Evolutionary conservation across 2,113 vertebrate species (phyloP).

Genomic region (Rostratula benghalensis): DNA sequence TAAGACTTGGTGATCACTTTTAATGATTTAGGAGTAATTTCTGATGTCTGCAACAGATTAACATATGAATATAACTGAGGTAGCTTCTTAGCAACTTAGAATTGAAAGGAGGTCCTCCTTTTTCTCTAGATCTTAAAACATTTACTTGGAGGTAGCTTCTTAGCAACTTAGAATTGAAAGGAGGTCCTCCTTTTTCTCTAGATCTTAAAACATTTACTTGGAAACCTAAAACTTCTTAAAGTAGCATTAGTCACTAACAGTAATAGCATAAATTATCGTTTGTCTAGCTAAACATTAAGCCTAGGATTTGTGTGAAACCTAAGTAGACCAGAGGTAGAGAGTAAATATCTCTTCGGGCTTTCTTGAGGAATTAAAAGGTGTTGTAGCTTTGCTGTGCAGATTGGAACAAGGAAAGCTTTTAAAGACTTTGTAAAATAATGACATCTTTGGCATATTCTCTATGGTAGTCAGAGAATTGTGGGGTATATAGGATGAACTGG

Average conservation of each 20-base stretch:
- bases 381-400: background rate
- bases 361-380: background rate
- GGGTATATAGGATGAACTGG: background rate
- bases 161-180: background rate
- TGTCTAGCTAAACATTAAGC: background rate
- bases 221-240: background rate
- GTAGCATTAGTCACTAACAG: background rate
- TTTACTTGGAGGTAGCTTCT: background rate
- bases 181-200: background rate
- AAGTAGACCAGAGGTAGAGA: background rate
- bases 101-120: background rate
- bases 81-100: background rate
- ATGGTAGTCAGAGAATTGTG: background rate
- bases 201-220: background rate
- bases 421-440: background rate
- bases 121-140: background rate
- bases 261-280: background rate
- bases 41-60: background rate
- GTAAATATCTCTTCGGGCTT: background rate
- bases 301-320: background rate
- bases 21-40: background rate
- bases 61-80: background rate
- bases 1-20: background rate
- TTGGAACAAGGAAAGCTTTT: background rate
- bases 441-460: background rate